Evolutionary conservation across 2,888 invertebrate genomes (phyloP), one percentile per base, ranked within the genome.

Genomic region (Drosophila koepferae): DNA sequence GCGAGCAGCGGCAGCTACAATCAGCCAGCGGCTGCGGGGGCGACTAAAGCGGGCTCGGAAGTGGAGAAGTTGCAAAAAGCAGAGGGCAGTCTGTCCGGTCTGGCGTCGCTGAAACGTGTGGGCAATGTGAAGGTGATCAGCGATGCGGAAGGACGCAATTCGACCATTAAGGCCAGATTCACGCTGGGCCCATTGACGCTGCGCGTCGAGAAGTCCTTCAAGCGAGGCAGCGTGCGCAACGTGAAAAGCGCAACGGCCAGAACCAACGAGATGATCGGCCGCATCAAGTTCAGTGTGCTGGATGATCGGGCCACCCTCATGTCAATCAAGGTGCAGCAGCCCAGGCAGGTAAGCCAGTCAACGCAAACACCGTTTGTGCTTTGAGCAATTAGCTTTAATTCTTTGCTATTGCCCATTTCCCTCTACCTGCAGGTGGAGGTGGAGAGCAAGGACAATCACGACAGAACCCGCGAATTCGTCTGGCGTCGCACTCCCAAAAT

Each of bases 201-300:
- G 73, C 95, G 96, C 93, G 97, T 94, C 20, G 93, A 93, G 71
- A 93, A 93, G 87, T 92, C 92, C 77, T 96, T 97, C 83, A 96
- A 96, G 49, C 95, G 96, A 72, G 96, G 96, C 46, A 96, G 95
- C 43, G 96, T 97, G 88, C 95, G 97, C 86, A 97, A 97, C 93
- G 93, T 97, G 71, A 96, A 97, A 92, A 97, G 97, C 81, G 97
- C 97, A 2, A 97, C 97, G 0, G 97, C 97, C 0, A 97, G 97
- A 4, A 97, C 97, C 1, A 97, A 96, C 2, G 97, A 97, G 93
- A 97, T 97, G 97, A 94, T 95, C 59, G 97, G 97, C 38, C 96
- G 96, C 92, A 93, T 97, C 67, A 97, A 95, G 87, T 94, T 97
- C 77, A 94, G 96, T 82, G 96, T 97, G 51, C 94, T 96, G 80